Percentiles rank a stretch among this genome's conserved stretches.
phyloP scores from a whole-genome alignment of 2,797 vertebrate species.

The Cetoscarus ocellatus region DNA sequence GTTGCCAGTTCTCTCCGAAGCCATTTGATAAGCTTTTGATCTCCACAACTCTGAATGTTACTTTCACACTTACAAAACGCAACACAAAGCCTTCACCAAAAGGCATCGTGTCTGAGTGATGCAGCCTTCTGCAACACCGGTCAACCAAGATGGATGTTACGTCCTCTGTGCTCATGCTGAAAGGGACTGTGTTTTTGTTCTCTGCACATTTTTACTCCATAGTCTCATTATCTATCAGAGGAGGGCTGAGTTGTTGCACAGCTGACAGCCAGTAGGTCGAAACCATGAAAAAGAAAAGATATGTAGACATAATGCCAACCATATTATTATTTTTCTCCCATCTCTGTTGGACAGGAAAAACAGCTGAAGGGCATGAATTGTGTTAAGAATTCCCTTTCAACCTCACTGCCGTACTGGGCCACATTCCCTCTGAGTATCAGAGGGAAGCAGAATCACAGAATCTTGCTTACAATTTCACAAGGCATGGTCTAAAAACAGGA shows the following conservation, averaged over 20 bases:
- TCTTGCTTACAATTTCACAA: constrained; percentile 43
- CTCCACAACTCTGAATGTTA: constrained; percentile 42
- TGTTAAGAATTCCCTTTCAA: constrained; percentile 78
- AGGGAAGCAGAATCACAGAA: constrained; percentile 45
- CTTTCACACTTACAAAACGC: constrained; percentile 63
- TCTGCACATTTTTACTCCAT: constrained; percentile 39
- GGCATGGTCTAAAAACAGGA: constrained; percentile 22
- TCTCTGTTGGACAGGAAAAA: constrained; percentile 64
- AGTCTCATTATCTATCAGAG: constrained; percentile 59
- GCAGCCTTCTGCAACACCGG: constrained; percentile 64
- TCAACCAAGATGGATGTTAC: constrained; percentile 52
- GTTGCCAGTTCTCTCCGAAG: constrained; percentile 38
- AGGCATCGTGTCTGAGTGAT: constrained; percentile 60
- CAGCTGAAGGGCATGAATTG: constrained; percentile 71
- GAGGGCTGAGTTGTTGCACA: constrained; percentile 45
- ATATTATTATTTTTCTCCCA: constrained; percentile 66
- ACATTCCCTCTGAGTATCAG: constrained; percentile 43
- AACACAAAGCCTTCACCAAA: constrained; percentile 57
- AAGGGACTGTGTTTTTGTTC: constrained; percentile 29
- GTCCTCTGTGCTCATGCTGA: constrained; percentile 37
- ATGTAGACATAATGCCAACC: constrained; percentile 65
- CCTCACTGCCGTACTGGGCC: constrained; percentile 45
- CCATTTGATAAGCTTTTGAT: constrained; percentile 65
- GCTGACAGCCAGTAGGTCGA: constrained; percentile 47
- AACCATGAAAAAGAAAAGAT: constrained; percentile 57